Base-by-base conservation (phyloP, 2,797 vertebrate genomes). In the Morelia viridis region DNA sequence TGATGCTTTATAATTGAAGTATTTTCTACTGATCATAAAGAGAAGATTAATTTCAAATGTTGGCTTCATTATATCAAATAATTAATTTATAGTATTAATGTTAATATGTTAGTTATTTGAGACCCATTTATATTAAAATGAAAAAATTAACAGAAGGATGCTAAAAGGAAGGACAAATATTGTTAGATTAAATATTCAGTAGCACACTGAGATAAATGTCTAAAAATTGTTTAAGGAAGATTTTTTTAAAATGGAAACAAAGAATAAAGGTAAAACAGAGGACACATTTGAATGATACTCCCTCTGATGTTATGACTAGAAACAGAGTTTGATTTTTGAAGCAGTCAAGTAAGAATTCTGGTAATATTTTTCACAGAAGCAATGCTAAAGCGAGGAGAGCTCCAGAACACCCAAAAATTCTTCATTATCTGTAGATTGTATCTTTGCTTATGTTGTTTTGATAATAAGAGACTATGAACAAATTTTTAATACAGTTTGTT, bases 391-490 rank as follows among this genome's bases (percentile, higher is more conserved):
- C 56, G 80, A 91, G 88, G 84, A 92, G 9, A 84, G 35, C 60
- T 83, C 15, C n/a, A 85, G 60, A 90, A 53, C 80, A 94, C 53
- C 87, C 19, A 56, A 88, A 71, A 57, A 60, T 89, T 83, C 91
- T 84, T 92, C 17, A 12, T 0, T 93, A 94, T 93, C 65, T 94
- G 64, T 92, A 92, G 87, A 46, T 41, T 86, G 46, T 93, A 94
- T 92, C 92, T 91, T 71, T 97, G 80, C 88, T 85, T 95, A 93
- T 95, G 92, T 83, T 90, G 88, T 95, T 95, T 96, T 94, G 94
- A 93, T 87, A 11, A 13, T 90, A 93, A 91, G 46, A 94, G 93
- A 76, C 87, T 76, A 12, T n/a, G 84, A 90, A 91, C 57, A 71
- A 92, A 46, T 68, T 96, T 96, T 96, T 94, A 94, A 58, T 95